phyloP scores from a whole-genome alignment of 1,140 invertebrate genomes.

The Gyrodactylus salaris region DNA sequence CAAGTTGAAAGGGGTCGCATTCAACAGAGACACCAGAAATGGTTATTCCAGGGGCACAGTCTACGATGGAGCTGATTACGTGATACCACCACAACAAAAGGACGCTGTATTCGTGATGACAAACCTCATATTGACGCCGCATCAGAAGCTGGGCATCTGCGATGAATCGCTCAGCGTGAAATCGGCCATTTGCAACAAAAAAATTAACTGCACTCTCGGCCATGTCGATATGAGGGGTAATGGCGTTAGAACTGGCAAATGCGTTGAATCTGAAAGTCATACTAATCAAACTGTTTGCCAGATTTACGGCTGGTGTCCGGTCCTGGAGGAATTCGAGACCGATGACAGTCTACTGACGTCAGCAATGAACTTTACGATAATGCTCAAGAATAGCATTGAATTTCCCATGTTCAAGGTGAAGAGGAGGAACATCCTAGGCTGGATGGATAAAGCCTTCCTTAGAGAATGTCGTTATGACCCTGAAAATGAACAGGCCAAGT shows the following conservation, averaged over 20 bases:
- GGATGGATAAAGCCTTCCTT: slow-evolving; percentile 6
- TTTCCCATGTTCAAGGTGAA: slow-evolving; percentile 5
- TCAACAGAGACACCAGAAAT: background rate
- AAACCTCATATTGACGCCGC: slow-evolving; percentile 6
- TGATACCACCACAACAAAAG: slow-evolving; percentile 9
- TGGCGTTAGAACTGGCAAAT: slow-evolving; percentile 9
- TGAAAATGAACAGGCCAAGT: slow-evolving; percentile 1
- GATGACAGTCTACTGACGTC: background rate
- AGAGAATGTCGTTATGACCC: slow-evolving; percentile 3
- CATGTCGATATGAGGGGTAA: background rate
- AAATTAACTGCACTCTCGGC: slow-evolving; percentile 7
- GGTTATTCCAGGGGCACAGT: background rate
- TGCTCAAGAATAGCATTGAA: slow-evolving; percentile 8
- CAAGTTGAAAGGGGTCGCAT: slow-evolving; percentile 7
- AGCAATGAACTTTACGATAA: slow-evolving; percentile 6
- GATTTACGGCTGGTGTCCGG: slow-evolving; percentile 9
- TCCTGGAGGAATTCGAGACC: slow-evolving; percentile 3
- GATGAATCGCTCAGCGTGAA: background rate
- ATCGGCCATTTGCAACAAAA: slow-evolving; percentile 2
- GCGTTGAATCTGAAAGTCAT: background rate
- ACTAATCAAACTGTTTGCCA: slow-evolving; percentile 8
- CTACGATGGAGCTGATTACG: slow-evolving; percentile 9
- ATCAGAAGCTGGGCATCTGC: slow-evolving; percentile 7
- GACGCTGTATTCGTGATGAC: slow-evolving; percentile 8
- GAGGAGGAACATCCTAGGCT: slow-evolving; percentile 7